Conservation (phyloP, 2,888 invertebrate species). For the Heliconius aoede region DNA sequence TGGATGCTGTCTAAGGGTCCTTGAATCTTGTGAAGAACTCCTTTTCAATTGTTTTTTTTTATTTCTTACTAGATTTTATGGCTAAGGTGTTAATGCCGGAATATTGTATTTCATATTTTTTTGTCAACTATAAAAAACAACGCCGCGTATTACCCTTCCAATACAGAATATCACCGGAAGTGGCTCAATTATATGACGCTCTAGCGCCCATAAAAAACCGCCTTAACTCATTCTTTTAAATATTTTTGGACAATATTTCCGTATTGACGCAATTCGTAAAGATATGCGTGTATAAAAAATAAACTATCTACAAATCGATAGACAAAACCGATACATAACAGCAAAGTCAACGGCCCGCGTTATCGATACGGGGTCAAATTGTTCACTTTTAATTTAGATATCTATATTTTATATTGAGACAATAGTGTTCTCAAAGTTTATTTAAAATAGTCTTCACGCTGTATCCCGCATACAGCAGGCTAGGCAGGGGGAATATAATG, state of each 20-base stretch:
- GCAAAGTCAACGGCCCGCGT: slow-evolving; percentile 66
- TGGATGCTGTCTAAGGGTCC: neutral
- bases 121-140: neutral
- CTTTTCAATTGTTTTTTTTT: neutral
- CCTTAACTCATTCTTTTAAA: neutral
- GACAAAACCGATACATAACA: slow-evolving; percentile 53
- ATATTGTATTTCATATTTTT: neutral
- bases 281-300: slow-evolving; percentile 21
- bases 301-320: slow-evolving; percentile 49
- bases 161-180: neutral
- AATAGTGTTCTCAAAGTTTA: slow-evolving; percentile 57
- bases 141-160: no score
- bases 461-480: no score
- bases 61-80: neutral
- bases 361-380: slow-evolving; percentile 68
- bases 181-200: no score
- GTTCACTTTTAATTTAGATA: slow-evolving; percentile 55
- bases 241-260: slow-evolving; percentile 25
- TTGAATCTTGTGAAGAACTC: slow-evolving; percentile 10
- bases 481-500: no score
- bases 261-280: slow-evolving; percentile 50
- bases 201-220: no score
- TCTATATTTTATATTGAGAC: slow-evolving; percentile 53
- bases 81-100: neutral
- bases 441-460: no score